Evolutionary conservation across 1,140 invertebrate species (phyloP).

Genomic region (Trachymyrmex cornetzi): DNA sequence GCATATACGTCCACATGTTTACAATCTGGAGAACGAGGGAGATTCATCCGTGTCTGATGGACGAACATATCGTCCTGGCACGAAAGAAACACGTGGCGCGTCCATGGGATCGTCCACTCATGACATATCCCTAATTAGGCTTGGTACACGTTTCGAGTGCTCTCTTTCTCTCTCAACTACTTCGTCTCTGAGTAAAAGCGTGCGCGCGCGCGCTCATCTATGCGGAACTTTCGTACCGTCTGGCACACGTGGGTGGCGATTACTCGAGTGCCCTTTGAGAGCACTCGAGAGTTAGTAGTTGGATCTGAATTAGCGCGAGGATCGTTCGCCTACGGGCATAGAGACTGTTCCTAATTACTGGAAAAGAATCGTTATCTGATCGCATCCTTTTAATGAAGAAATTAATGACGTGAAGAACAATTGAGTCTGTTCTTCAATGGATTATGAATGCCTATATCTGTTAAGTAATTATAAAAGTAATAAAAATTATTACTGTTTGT

Average conservation of each 20-base stretch:
- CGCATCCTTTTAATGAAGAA: not conserved
- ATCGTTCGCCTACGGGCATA: slow-evolving; percentile 43
- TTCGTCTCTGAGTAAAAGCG: slow-evolving; percentile 16
- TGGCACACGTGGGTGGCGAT: slow-evolving; percentile 68
- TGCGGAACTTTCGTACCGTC: slow-evolving; percentile 67
- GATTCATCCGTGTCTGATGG: slow-evolving; percentile 39
- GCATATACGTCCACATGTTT: not conserved
- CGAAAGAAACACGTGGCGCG: slow-evolving; percentile 72
- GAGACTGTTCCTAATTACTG: slow-evolving; percentile 21
- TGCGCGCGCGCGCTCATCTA: not conserved
- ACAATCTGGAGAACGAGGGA: slow-evolving; percentile 61
- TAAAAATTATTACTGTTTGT: not conserved
- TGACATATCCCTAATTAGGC: slow-evolving; percentile 74
- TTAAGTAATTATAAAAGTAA: not conserved
- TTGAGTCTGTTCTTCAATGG: not conserved
- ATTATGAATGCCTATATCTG: not conserved
- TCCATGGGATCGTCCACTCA: slow-evolving; percentile 60
- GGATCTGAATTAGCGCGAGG: slow-evolving; percentile 66
- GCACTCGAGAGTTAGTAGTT: slow-evolving; percentile 69
- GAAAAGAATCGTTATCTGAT: slow-evolving; percentile 20
- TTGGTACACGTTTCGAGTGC: slow-evolving; percentile 70
- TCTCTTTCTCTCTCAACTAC: slow-evolving; percentile 43
- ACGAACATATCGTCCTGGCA: slow-evolving; percentile 32
- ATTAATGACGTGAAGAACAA: not conserved
- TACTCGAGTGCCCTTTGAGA: slow-evolving; percentile 72